These are phyloP conservation scores for Drosophila peninsularis DNA, from an alignment of 2,888 invertebrate genomes.

Conservation along the genomic window DNA sequence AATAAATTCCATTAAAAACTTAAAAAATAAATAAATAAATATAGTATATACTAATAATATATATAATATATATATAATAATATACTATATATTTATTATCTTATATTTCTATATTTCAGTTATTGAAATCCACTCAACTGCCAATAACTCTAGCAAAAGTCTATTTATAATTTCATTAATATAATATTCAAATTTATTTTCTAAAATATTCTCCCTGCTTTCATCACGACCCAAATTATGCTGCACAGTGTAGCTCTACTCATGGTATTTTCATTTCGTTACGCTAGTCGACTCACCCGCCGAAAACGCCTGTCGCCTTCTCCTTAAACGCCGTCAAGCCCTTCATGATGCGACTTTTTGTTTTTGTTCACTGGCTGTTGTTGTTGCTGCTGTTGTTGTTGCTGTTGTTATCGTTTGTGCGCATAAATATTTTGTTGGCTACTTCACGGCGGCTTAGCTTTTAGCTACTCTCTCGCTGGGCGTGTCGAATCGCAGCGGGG, in stretches of 20 bases:
- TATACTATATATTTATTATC: too few species aligned
- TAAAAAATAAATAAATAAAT: too few species aligned
- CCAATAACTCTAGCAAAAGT: too few species aligned
- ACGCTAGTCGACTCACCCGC: slow-evolving; percentile 81
- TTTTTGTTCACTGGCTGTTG: slow-evolving; percentile 29
- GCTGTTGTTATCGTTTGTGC: slow-evolving; percentile 72
- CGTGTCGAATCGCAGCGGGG: slow-evolving; percentile 67
- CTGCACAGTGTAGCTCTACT: slow-evolving; percentile 18
- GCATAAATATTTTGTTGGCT: slow-evolving; percentile 74
- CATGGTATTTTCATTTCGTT: slow-evolving; percentile 30
- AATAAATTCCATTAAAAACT: too few species aligned
- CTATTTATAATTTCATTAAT: too few species aligned
- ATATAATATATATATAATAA: too few species aligned
- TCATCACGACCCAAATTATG: slow-evolving; percentile 4
- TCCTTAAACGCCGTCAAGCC: slow-evolving; percentile 85
- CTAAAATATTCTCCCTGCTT: too few species aligned
- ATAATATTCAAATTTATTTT: too few species aligned
- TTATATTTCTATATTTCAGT: too few species aligned
- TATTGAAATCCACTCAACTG: too few species aligned
- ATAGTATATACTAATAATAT: too few species aligned
- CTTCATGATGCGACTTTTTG: slow-evolving; percentile 76
- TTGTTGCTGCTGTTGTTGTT: slow-evolving; percentile 35
- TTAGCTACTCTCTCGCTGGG: slow-evolving; percentile 32
- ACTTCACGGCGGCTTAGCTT: slow-evolving; percentile 72
- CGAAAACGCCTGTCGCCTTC: slow-evolving; percentile 83